Evolutionary conservation across 2,888 invertebrate species (phyloP).

Genomic region (Rutpela maculata): DNA sequence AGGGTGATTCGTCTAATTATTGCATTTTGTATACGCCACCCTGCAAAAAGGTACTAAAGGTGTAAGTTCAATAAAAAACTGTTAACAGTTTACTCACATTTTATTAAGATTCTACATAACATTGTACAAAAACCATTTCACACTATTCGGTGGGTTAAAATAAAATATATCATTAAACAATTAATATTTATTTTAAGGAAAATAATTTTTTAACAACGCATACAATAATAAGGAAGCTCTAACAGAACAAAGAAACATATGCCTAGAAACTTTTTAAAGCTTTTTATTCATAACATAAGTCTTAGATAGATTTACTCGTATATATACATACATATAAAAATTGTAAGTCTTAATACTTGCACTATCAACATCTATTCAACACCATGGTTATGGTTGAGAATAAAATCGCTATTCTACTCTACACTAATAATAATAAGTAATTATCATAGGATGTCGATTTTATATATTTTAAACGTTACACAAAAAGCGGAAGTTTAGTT

Average conservation of each 20-base stretch:
- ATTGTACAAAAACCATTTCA: constrained; percentile 17
- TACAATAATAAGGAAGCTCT: constrained; percentile 6
- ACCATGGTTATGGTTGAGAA: constrained; percentile 49
- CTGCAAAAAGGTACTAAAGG: neutral
- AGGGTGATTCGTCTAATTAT: no score
- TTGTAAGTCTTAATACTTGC: constrained; percentile 50
- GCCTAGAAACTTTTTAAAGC: constrained; percentile 30
- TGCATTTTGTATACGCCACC: no score
- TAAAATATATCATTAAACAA: constrained; percentile 25
- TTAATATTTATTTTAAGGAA: constrained; percentile 29
- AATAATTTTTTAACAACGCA: constrained; percentile 8
- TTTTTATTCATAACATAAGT: constrained; percentile 36
- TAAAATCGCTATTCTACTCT: constrained; percentile 53
- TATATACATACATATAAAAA: constrained; percentile 57
- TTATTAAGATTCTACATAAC: constrained; percentile 26
- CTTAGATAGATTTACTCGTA: constrained; percentile 36
- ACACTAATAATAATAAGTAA: constrained; percentile 41
- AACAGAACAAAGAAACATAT: constrained; percentile 13
- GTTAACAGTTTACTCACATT: constrained; percentile 36
- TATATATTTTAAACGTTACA: constrained; percentile 34
- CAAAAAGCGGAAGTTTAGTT: constrained; percentile 36
- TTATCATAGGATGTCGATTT: constrained; percentile 36
- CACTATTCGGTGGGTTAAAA: constrained; percentile 16
- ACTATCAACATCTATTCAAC: constrained; percentile 51
- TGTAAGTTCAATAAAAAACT: constrained; percentile 4